Evolutionary conservation across 2,888 invertebrate genomes (phyloP), one percentile per base, ranked within the genome.

Genomic region (Apamea sordens): DNA sequence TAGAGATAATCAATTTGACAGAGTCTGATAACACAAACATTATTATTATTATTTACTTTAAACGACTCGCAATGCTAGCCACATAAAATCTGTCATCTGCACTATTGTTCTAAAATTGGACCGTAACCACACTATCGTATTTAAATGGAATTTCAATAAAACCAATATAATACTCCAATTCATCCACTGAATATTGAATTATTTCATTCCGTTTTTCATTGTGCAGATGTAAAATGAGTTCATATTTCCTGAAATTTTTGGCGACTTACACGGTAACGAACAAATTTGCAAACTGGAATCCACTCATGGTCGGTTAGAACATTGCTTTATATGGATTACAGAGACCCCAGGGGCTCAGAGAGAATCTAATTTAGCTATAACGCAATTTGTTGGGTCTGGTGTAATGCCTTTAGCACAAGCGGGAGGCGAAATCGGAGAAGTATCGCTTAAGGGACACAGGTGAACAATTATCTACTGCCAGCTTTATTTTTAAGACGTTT

Each of bases 311-410:
- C 88, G 84, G 88, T 90, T 89, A 87, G 82, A 81, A 85, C 73
- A 88, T 86, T 87, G 91, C 89, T 91, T 92, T 90, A 91, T 91
- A 89, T 89, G 87, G 90, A 91, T 91, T 91, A 90, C 81, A 85
- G 78, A 79, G 83, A 86, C 87, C 92, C 90, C 91, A 81, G 90
- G 91, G 94, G 89, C 89, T 91, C 84, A 83, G 72, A 82, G 86
- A 74, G 90, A 94, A 95, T 95, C 93, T 93, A 94, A 94, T 95
- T 95, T 94, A 91, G 92, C 89, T 92, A 91, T 94, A 93, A 93
- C 92, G 89, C 90, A 93, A 94, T 95, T 94, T 93, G 93, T 92
- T 90, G 89, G 91, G 89, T 71, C 81, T 79, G 77, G 73, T 76
- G 83, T 88, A 90, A 90, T 88, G 85, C 86, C 80, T 80, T 73